Conservation (phyloP, 2,888 invertebrate genomes). For the Drosophila kuntzei region DNA sequence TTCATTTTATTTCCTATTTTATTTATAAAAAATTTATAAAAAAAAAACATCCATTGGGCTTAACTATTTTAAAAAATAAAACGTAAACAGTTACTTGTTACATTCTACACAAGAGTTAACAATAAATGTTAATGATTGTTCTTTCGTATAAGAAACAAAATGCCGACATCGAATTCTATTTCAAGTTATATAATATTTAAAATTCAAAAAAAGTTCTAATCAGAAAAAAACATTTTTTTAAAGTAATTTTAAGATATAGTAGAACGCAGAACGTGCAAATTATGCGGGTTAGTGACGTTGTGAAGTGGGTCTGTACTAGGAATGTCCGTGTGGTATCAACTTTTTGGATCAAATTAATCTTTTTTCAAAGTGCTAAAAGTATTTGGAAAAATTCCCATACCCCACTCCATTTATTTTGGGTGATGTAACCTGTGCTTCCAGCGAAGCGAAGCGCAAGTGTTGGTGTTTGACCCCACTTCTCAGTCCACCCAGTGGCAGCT, state of each 20-base stretch:
- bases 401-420: background rate
- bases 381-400: slow-evolving; percentile 4
- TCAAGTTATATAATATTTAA: background rate
- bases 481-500: background rate
- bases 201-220: background rate
- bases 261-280: background rate
- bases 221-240: background rate
- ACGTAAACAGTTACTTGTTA: too few relatives aligned
- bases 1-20: too few relatives aligned
- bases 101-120: background rate
- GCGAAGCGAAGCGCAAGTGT: slow-evolving; percentile 17
- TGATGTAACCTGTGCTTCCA: slow-evolving; percentile 47
- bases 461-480: background rate
- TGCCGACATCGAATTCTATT: background rate
- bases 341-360: background rate
- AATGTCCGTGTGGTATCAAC: background rate
- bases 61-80: too few relatives aligned
- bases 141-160: background rate
- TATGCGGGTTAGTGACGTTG: slow-evolving; percentile 4
- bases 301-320: background rate
- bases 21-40: too few relatives aligned
- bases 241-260: background rate
- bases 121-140: background rate
- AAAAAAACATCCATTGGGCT: too few relatives aligned
- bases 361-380: background rate